Conservation (phyloP, 2,113 vertebrate genomes). For the Delphinapterus leucas region DNA sequence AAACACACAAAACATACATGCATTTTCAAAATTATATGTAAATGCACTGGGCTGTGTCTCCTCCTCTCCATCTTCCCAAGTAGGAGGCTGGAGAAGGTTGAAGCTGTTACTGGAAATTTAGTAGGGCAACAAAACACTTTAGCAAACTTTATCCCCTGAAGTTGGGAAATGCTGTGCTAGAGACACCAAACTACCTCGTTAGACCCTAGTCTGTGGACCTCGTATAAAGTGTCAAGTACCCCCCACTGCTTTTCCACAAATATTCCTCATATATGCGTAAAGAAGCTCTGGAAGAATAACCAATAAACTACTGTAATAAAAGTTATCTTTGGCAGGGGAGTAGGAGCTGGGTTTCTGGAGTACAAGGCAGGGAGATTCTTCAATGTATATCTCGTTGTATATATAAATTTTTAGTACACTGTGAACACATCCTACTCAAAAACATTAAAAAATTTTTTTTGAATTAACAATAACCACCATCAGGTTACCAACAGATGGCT, state of each 20-base stretch:
- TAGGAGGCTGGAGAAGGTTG: constrained; percentile 32
- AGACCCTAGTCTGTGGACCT: constrained; percentile 88
- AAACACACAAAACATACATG: constrained; percentile 32
- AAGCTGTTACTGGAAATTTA: constrained; percentile 1
- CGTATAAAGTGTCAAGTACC: constrained; percentile 87
- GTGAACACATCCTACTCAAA: background rate
- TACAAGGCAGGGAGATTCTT: background rate
- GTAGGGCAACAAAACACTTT: constrained; percentile 20
- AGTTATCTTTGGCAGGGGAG: background rate
- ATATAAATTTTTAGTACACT: background rate
- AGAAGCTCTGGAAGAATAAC: background rate
- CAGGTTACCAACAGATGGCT: background rate
- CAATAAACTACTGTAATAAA: background rate
- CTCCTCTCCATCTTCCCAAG: background rate
- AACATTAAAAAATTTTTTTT: background rate
- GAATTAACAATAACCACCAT: background rate
- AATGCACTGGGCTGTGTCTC: background rate
- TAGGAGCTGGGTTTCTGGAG: background rate
- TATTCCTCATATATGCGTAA: background rate
- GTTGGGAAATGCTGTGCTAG: background rate
- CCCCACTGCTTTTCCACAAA: constrained; percentile 86
- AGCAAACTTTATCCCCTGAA: constrained; percentile 72
- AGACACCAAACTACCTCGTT: constrained; percentile 88
- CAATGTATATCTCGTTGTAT: background rate
- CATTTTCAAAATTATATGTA: background rate